These are phyloP conservation scores for Conus ventricosus DNA, from an alignment of 1,140 invertebrate genomes.

Conservation along the genomic window DNA sequence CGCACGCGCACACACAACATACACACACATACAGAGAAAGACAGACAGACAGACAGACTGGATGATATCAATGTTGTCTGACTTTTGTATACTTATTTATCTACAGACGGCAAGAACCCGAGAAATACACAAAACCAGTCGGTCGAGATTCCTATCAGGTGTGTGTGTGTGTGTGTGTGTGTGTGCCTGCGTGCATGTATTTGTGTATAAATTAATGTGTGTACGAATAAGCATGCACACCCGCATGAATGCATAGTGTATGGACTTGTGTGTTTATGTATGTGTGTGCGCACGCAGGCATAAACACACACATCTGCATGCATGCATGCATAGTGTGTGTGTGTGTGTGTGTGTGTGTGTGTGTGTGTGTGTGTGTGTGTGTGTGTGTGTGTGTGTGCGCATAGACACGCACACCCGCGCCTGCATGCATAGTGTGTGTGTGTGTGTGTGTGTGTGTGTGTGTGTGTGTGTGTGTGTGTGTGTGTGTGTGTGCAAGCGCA, in stretches of 20 bases:
- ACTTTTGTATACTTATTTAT: constrained; percentile 18
- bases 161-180: constrained; percentile 14
- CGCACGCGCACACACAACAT: too few relatives aligned
- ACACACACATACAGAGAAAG: too few relatives aligned
- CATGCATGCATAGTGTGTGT: neutral
- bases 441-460: constrained; percentile 24
- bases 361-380: constrained; percentile 17
- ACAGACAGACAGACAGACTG: too few relatives aligned
- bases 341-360: constrained; percentile 22
- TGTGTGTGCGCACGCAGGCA: neutral
- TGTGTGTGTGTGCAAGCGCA: neutral
- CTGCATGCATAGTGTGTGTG: neutral
- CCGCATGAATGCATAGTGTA: neutral
- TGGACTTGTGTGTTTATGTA: neutral
- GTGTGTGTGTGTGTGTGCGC: neutral
- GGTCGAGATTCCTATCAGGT: constrained; percentile 50
- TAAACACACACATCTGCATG: neutral
- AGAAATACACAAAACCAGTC: constrained; percentile 55
- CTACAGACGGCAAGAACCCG: constrained; percentile 54
- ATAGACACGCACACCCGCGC: neutral
- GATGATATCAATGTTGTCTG: too few relatives aligned
- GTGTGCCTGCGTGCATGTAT: neutral
- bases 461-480: constrained; percentile 8
- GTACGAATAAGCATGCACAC: neutral
- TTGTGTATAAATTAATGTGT: neutral